Base-by-base conservation (phyloP, 2,888 invertebrate species). In the Vandiemenella viatica region DNA sequence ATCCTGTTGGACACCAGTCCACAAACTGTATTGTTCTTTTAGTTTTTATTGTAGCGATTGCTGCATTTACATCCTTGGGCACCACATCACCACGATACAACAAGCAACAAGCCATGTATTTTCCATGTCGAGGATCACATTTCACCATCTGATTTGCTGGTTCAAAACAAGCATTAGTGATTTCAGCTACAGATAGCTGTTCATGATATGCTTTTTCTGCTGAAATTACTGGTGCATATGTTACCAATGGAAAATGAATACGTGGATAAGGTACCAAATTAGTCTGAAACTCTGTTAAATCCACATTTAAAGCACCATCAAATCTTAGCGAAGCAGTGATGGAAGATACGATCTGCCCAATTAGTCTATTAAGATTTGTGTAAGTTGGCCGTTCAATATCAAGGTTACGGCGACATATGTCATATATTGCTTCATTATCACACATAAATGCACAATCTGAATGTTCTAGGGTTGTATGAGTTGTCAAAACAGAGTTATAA, bases 401-500 rank as follows among this genome's bases (percentile, higher is more conserved):
- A 45, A 95, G 72, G 59, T 84, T 84, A 53, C 83, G 75, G 50
- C 86, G 75, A 67, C 92, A 92, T 59, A 93, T 91, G 61, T 92
- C 90, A 65, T 91, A 90, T 60, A 92, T 82, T n/a, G 93, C 92
- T 64, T 93, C 91, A 60, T 93, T 93, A 71, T 93, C 93, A 17
- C 90, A 87, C 83, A 91, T 87, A 64, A 93, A 93, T 2, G 89
- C 85, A 63, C 92, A 92, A 66, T 92, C 91, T 0, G 87, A 84
- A 63, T 86, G 86, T 55, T 75, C 65, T 67, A 93, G 74, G 20
- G 91, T 91, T 17, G 87, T 85, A 67, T 93, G 92, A 0, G 93
- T 92, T 41, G 91, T 89, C 51, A 93, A 66, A 48, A 91, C 79
- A 0, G 92, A 84, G 65, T 93, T 93, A 69, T 93, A 95, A 0